These are phyloP conservation scores for Orchesellides sinensis DNA, from an alignment of 2,888 invertebrate species.

Conservation along the genomic window DNA sequence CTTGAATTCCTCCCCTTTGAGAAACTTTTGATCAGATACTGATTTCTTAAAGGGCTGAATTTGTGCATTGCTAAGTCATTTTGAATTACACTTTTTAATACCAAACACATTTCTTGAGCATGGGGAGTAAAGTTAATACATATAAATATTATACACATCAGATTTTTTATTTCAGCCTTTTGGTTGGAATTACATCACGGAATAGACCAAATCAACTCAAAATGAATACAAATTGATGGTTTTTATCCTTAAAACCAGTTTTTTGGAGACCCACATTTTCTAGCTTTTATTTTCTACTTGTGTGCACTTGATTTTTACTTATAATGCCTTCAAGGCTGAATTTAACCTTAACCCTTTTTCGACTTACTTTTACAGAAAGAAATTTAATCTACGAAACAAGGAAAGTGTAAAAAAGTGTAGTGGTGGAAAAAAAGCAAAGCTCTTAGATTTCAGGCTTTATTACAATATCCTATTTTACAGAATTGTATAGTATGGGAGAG, in stretches of 20 bases:
- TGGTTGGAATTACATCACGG: conserved; percentile 45
- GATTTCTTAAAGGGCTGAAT: conserved; percentile 17
- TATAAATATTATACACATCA: conserved; percentile 21
- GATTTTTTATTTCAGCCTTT: conserved; percentile 35
- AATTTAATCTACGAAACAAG: conserved; percentile 53
- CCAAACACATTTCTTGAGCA: background rate
- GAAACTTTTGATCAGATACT: too few species aligned
- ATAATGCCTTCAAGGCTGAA: conserved; percentile 37
- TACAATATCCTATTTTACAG: background rate
- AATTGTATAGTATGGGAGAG: background rate
- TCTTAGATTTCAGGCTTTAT: conserved; percentile 31
- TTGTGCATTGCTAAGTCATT: conserved; percentile 35
- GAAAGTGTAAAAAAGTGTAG: conserved; percentile 60
- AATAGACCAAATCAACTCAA: conserved; percentile 74
- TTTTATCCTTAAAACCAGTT: conserved; percentile 73
- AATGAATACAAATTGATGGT: conserved; percentile 75
- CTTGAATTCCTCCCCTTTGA: conserved; percentile 11
- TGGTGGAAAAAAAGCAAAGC: conserved; percentile 17
- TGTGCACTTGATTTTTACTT: conserved; percentile 31
- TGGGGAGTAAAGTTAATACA: background rate
- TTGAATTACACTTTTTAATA: conserved; percentile 31
- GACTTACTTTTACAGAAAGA: background rate
- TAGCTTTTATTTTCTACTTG: conserved; percentile 12
- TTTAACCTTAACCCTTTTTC: conserved; percentile 53
- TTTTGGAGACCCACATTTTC: conserved; percentile 63